phyloP scores from a whole-genome alignment of 2,113 vertebrate species.

The Lepus americanus region DNA sequence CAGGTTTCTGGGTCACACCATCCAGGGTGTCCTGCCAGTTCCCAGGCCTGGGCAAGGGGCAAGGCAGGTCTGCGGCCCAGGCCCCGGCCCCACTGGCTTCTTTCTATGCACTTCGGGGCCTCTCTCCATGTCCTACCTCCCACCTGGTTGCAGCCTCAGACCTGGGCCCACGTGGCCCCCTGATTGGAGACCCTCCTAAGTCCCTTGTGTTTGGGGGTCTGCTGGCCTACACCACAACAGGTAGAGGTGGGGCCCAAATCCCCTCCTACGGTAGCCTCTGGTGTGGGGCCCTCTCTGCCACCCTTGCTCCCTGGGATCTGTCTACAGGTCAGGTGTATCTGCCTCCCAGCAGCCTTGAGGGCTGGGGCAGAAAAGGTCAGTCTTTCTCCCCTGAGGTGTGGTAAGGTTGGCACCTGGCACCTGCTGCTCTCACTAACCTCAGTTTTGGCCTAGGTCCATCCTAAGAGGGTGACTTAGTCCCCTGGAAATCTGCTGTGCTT shows the following conservation, averaged over 20 bases:
- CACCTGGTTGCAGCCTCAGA: background rate
- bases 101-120: background rate
- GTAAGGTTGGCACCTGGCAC: background rate
- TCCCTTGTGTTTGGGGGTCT: background rate
- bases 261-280: background rate
- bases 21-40: conserved; percentile 57
- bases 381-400: background rate
- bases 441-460: background rate
- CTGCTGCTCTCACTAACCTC: background rate
- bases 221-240: background rate
- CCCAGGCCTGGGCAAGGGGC: conserved; percentile 25
- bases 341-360: background rate
- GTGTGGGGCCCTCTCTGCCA: background rate
- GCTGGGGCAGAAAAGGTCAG: background rate
- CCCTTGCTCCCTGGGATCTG: background rate
- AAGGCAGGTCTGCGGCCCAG: background rate
- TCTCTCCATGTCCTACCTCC: background rate
- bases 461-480: background rate
- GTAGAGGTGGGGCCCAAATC: background rate
- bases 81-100: background rate
- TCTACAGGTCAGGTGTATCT: no score
- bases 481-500: background rate
- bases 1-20: conserved; percentile 77
- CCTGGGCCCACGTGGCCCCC: background rate
- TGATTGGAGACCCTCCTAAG: background rate